phyloP scores from a whole-genome alignment of 1,140 invertebrate genomes.

The Trypoxylus dichotomus region DNA sequence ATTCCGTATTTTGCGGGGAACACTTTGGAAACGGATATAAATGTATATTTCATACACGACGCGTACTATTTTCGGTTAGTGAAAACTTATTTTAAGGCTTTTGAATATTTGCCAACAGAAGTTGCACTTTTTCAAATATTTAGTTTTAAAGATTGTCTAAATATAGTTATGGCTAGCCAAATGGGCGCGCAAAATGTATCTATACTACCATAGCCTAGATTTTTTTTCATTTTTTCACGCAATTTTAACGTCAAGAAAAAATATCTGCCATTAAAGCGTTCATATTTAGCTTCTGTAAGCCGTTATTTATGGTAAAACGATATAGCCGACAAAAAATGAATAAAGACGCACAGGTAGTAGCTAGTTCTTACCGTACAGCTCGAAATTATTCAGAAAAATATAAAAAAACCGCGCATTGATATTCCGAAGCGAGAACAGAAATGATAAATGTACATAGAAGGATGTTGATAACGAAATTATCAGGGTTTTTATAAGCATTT shows the following conservation, averaged over 20 bases:
- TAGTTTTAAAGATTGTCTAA: slow-evolving; percentile 27
- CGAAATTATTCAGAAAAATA: not conserved
- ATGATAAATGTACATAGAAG: not conserved
- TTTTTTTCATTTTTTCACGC: too few species aligned
- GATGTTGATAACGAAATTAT: slow-evolving; percentile 3
- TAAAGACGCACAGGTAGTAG: too few species aligned
- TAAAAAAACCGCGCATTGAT: not conserved
- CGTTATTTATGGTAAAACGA: not conserved
- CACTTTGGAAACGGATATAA: not conserved
- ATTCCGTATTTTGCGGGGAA: not conserved
- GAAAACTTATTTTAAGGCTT: slow-evolving; percentile 22
- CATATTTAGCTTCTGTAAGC: not conserved
- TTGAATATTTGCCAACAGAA: slow-evolving; percentile 25
- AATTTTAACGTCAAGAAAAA: too few species aligned
- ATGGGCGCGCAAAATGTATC: not conserved
- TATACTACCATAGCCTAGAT: not conserved
- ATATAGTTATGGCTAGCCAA: not conserved
- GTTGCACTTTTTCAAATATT: slow-evolving; percentile 28
- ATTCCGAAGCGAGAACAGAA: not conserved
- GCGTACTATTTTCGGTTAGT: slow-evolving; percentile 14
- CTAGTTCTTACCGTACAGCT: not conserved
- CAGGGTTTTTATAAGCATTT: slow-evolving; percentile 11
- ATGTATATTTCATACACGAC: not conserved
- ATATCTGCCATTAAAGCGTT: too few species aligned
- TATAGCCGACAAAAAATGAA: not conserved